Percentiles rank a stretch among this genome's conserved stretches.
phyloP scores from a whole-genome alignment of 1,140 invertebrate species.

The Macrotrachela quadricornifera region DNA sequence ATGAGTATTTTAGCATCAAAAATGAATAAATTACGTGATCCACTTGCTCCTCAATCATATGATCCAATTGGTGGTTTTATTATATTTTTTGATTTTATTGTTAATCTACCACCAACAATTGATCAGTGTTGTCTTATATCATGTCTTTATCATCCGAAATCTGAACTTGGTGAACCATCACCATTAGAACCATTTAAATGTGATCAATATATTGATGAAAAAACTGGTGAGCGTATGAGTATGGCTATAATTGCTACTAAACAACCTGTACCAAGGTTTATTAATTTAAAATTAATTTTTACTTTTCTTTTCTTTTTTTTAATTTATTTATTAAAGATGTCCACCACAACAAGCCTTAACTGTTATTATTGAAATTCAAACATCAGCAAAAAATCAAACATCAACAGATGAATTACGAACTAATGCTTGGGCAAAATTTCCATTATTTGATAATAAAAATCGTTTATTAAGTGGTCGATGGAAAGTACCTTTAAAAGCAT shows the following conservation, averaged over 20 bases:
- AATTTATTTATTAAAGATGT: conserved; percentile 13
- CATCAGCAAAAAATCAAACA: conserved; percentile 16
- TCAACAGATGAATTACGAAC: conserved; percentile 16
- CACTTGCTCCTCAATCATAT: too few relatives aligned
- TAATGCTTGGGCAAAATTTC: conserved; percentile 24
- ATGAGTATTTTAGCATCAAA: too few relatives aligned
- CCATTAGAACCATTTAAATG: conserved; percentile 23
- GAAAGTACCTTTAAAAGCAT: conserved; percentile 18
- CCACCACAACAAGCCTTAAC: conserved; percentile 21
- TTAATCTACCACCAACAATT: too few relatives aligned
- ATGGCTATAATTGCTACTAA: conserved; percentile 24
- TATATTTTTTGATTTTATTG: too few relatives aligned
- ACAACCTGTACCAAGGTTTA: conserved; percentile 20
- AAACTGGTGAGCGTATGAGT: conserved; percentile 9
- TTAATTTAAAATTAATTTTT: too few relatives aligned
- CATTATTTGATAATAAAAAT: conserved; percentile 20
- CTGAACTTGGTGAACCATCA: conserved; percentile 22
- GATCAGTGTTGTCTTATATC: conserved; percentile 15
- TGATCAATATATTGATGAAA: conserved; percentile 14
- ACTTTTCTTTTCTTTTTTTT: too few relatives aligned
- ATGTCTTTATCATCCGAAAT: conserved; percentile 18
- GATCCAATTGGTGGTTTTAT: too few relatives aligned
- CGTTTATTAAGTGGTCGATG: conserved; percentile 21
- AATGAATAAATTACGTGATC: too few relatives aligned
- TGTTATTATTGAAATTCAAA: conserved; percentile 24